Percentiles rank a stretch among this genome's conserved stretches.
Evolutionary conservation across 2,888 invertebrate species (phyloP).

Genomic region (Drosophila lutescens): DNA sequence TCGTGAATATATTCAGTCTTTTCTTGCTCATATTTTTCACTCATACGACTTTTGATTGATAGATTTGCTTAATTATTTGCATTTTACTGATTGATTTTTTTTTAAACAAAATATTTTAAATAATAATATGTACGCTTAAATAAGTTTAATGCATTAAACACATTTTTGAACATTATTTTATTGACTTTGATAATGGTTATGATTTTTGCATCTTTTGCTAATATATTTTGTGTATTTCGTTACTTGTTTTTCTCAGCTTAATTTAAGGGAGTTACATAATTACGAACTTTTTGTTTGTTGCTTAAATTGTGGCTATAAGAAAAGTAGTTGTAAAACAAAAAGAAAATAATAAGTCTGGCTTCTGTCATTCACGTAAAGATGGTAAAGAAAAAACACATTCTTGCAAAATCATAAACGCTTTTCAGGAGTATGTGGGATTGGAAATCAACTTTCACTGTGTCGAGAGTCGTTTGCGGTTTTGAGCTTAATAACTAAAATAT

Average conservation of each 20-base stretch:
- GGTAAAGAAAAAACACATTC: conserved; percentile 41
- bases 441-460: conserved; percentile 24
- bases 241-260: conserved; percentile 65
- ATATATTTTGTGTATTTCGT: conserved; percentile 68
- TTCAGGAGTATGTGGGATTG: conserved; percentile 34
- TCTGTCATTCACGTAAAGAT: conserved; percentile 62
- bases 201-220: conserved; percentile 68
- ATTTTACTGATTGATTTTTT: conserved; percentile 37
- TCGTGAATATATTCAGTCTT: conserved; percentile 33
- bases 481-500: conserved; percentile 63
- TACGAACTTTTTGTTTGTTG: conserved; percentile 48
- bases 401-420: conserved; percentile 53
- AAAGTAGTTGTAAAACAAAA: conserved; percentile 14
- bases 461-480: conserved; percentile 22
- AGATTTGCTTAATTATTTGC: conserved; percentile 51
- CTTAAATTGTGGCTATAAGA: conserved; percentile 61
- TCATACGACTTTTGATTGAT: conserved; percentile 38
- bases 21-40: conserved; percentile 17
- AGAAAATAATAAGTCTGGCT: conserved; percentile 44
- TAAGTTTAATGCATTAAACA: conserved; percentile 76
- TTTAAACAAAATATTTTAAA: conserved; percentile 67
- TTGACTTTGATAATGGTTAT: conserved; percentile 73
- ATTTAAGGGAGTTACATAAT: conserved; percentile 60
- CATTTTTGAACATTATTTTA: conserved; percentile 79
- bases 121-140: conserved; percentile 70